Conservation (phyloP, 2,113 vertebrate genomes). For the Cephalopholis sonnerati region DNA sequence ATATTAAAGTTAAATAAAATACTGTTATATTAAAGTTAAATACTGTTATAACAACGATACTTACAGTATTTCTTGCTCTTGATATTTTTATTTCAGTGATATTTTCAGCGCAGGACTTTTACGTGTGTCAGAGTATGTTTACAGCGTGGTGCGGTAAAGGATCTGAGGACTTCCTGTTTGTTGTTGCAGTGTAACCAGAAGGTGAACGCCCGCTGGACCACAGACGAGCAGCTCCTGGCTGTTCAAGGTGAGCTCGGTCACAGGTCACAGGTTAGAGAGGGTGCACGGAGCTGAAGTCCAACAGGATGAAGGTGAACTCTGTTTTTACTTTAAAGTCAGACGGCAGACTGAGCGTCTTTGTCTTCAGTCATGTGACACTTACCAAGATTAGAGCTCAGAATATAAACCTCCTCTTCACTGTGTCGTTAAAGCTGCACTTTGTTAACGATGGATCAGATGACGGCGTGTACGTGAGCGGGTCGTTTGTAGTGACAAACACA, state of each 20-base stretch:
- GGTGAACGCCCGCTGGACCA: constrained; percentile 99
- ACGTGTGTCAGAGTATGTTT: too few relatives aligned
- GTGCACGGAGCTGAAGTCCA: background rate
- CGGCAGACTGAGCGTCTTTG: background rate
- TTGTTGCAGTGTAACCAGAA: constrained; percentile 94
- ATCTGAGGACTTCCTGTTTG: too few relatives aligned
- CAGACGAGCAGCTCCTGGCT: constrained; percentile 98
- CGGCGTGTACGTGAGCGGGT: too few relatives aligned
- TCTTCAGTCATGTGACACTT: background rate
- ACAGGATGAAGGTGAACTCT: background rate
- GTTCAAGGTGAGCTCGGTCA: constrained; percentile 91
- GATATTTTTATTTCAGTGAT: too few relatives aligned
- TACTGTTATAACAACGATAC: too few relatives aligned
- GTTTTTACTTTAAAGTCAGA: background rate
- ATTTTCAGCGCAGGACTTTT: too few relatives aligned
- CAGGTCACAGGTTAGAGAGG: background rate
- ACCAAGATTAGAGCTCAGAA: background rate
- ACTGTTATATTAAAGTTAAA: too few relatives aligned
- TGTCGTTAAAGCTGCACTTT: background rate
- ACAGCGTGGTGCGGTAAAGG: too few relatives aligned
- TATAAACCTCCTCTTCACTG: background rate
- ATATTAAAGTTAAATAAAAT: too few relatives aligned
- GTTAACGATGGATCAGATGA: background rate
- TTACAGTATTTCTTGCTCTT: too few relatives aligned
- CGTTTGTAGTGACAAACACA: too few relatives aligned